phyloP scores from a whole-genome alignment of 1,140 invertebrate genomes.

The Anoplophora glabripennis region DNA sequence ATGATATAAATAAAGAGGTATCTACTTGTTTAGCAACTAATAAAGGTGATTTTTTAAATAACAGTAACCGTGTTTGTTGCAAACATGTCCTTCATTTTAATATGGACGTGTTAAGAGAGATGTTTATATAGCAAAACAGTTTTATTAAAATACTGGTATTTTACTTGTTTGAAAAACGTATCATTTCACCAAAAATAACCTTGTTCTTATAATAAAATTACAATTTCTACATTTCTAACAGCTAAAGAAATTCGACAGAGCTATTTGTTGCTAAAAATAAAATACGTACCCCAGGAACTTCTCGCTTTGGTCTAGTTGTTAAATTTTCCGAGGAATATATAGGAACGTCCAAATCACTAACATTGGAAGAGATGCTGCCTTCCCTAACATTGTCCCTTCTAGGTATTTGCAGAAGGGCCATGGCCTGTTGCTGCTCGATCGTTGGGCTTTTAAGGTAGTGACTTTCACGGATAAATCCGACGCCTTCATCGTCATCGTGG shows the following conservation, averaged over 20 bases:
- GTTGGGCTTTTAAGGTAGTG: conserved; percentile 55
- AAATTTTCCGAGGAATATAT: conserved; percentile 52
- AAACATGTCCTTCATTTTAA: no score
- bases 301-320: conserved; percentile 32
- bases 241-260: not conserved
- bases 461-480: conserved; percentile 58
- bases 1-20: no score
- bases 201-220: no score
- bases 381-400: conserved; percentile 43
- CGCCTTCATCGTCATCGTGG: conserved; percentile 56
- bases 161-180: no score
- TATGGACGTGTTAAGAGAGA: no score
- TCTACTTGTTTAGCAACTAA: no score
- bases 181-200: no score
- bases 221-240: no score
- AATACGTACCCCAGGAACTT: conserved; percentile 33
- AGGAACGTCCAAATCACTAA: conserved; percentile 58
- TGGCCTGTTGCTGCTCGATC: conserved; percentile 44
- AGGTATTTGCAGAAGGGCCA: conserved; percentile 53
- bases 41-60: no score
- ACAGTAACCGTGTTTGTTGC: no score
- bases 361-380: conserved; percentile 56
- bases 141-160: no score
- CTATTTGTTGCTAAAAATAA: not conserved
- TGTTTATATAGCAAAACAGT: no score